Conservation (phyloP, 2,888 invertebrate genomes). For the Desoria tigrina region DNA sequence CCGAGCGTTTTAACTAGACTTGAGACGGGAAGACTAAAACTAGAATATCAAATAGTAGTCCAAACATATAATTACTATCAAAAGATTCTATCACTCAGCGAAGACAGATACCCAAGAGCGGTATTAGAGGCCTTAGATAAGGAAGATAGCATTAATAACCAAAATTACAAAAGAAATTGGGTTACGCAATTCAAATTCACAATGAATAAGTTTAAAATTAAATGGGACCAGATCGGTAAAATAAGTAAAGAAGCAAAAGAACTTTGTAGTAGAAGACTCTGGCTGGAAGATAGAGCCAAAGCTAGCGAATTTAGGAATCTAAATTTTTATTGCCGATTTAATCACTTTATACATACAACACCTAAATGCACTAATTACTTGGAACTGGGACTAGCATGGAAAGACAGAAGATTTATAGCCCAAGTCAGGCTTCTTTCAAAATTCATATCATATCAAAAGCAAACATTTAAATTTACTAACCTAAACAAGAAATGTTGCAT, state of each 20-base stretch:
- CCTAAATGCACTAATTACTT: not conserved
- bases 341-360: not conserved
- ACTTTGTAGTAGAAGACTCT: not conserved
- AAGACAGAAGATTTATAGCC: not conserved
- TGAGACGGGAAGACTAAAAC: not conserved
- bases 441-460: not conserved
- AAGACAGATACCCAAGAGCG: not conserved
- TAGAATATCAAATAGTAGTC: not conserved
- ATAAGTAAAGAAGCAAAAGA: not conserved
- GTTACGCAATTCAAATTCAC: not conserved
- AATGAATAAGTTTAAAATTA: not conserved
- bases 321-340: not conserved
- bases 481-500: not conserved
- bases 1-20: not conserved
- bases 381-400: not conserved
- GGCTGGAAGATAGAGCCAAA: not conserved
- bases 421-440: not conserved
- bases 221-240: not conserved
- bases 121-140: too few species aligned
- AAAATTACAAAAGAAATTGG: not conserved
- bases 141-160: not conserved
- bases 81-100: not conserved
- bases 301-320: not conserved
- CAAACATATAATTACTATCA: too few species aligned
- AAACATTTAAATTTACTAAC: not conserved